Conservation (phyloP, 2,797 vertebrate species). For the Myotis planiceps region DNA sequence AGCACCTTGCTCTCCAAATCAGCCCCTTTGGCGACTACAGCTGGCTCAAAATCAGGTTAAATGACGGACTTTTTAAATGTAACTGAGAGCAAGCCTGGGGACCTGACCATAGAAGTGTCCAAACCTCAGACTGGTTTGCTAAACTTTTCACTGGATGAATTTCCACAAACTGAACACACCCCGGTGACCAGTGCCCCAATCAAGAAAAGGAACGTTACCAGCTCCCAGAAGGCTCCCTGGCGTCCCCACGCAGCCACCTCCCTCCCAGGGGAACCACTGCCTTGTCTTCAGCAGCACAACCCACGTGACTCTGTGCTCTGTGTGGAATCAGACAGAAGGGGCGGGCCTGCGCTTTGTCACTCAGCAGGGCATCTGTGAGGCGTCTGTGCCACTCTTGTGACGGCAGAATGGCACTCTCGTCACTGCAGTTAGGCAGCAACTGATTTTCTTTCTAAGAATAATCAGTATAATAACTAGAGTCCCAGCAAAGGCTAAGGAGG, state of each 20-base stretch:
- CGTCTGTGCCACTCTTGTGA: neutral
- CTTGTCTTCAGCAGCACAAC: neutral
- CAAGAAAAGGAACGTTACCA: neutral
- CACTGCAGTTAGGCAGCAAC: neutral
- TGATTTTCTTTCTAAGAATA: neutral
- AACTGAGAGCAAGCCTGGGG: neutral
- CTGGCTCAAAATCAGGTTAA: neutral
- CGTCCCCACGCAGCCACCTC: neutral
- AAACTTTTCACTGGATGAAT: neutral
- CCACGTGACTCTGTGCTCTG: neutral
- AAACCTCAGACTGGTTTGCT: neutral
- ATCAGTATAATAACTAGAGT: neutral
- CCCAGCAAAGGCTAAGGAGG: neutral
- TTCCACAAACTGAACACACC: neutral
- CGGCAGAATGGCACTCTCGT: neutral
- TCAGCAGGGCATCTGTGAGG: no score
- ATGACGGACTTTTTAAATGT: neutral
- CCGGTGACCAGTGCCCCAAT: neutral
- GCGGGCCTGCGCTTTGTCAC: neutral
- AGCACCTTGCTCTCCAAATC: neutral
- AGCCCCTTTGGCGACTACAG: neutral
- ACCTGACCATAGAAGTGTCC: neutral
- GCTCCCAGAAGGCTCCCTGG: neutral
- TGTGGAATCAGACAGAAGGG: rapidly evolving
- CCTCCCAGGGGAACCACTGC: neutral